Conservation (phyloP, 2,113 vertebrate genomes). For the Pogonocichla stellata region DNA sequence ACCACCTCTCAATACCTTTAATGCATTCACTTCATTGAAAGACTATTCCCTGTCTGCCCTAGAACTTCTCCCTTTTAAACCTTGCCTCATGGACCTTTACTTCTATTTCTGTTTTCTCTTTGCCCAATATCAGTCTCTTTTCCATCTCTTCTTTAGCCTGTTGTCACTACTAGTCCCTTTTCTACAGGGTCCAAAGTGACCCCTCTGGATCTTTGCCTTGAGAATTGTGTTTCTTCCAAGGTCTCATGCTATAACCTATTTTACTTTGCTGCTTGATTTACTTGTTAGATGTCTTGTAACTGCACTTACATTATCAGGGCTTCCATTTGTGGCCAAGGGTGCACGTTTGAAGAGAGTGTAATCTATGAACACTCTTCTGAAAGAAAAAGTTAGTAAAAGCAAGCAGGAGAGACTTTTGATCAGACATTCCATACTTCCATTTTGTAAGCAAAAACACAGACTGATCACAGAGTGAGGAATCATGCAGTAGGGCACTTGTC, state of each 20-base stretch:
- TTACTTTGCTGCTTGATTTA: background rate
- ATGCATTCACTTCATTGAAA: background rate
- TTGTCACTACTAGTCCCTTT: background rate
- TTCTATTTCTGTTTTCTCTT: slow-evolving; percentile 25
- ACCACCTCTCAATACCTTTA: background rate
- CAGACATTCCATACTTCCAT: background rate
- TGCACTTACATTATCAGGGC: background rate
- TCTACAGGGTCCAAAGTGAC: background rate
- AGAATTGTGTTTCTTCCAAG: background rate
- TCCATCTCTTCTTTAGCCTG: background rate
- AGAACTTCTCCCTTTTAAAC: slow-evolving; percentile 26
- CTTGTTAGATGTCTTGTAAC: background rate
- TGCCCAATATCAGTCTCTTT: background rate
- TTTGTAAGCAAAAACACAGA: background rate
- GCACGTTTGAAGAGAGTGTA: background rate
- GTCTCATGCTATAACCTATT: background rate
- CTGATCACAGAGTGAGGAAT: background rate
- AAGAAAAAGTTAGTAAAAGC: background rate
- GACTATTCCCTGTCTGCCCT: background rate
- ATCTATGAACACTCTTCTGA: background rate
- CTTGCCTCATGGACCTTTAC: background rate
- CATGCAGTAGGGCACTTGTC: background rate
- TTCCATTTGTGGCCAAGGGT: background rate
- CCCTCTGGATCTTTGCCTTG: background rate
- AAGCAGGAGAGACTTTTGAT: background rate